Conservation (phyloP, 2,113 vertebrate genomes). For the Vulpes vulpes region DNA sequence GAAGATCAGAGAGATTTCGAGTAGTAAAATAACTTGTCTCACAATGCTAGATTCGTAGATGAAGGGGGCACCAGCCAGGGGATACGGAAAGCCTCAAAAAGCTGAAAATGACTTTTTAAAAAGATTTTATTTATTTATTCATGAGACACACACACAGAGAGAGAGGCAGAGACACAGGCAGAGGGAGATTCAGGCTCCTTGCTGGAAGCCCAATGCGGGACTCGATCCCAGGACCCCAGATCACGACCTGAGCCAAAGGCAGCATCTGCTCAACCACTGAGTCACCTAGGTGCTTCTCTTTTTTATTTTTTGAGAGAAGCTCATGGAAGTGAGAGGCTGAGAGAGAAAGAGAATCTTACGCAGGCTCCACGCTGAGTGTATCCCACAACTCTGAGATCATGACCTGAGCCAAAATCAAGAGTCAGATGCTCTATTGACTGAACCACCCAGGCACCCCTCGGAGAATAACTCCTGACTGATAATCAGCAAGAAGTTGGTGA, state of each 20-base stretch:
- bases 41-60: neutral
- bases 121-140: neutral
- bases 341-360: neutral
- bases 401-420: neutral
- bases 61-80: neutral
- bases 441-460: neutral
- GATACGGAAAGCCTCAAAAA: neutral
- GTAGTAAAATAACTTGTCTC: neutral
- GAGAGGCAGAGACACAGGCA: too few relatives aligned
- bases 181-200: too few relatives aligned
- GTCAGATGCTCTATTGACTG: neutral
- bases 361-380: neutral
- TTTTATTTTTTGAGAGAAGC: too few relatives aligned
- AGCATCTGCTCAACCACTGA: too few relatives aligned
- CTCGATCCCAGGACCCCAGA: too few relatives aligned
- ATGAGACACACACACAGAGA: too few relatives aligned
- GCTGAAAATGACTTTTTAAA: neutral
- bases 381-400: neutral
- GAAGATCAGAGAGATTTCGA: neutral
- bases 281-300: too few relatives aligned
- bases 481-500: neutral
- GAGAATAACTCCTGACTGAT: neutral
- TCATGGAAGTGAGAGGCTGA: neutral
- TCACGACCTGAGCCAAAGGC: too few relatives aligned
- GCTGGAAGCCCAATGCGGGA: too few relatives aligned